Evolutionary conservation across 1,140 invertebrate species (phyloP).

Genomic region (Notospermus geniculatus): DNA sequence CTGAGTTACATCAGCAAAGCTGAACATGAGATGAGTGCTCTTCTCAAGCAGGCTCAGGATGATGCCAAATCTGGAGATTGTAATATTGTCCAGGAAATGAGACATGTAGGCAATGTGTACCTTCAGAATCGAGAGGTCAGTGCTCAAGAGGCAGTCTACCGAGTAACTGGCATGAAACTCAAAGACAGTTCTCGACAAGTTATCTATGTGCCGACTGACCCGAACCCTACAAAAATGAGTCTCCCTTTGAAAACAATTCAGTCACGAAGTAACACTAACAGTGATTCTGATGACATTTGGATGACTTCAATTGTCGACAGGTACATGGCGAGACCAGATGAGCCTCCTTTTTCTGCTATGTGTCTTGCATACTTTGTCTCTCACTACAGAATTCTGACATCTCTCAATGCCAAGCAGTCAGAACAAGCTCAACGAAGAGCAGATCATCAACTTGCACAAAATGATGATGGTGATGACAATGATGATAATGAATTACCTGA

Average conservation of each 20-base stretch:
- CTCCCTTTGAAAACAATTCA: neutral
- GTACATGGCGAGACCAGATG: constrained; percentile 15
- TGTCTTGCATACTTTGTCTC: constrained; percentile 25
- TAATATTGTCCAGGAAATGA: neutral
- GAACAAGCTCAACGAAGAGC: constrained; percentile 15
- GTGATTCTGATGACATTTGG: constrained; percentile 14
- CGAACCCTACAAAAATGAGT: neutral
- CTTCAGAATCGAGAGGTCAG: constrained; percentile 2
- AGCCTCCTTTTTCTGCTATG: constrained; percentile 14
- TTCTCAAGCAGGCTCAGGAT: neutral
- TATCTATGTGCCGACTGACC: neutral
- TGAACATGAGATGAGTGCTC: constrained; percentile 7
- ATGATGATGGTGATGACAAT: constrained; percentile 2
- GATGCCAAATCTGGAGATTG: neutral
- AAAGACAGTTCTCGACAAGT: neutral
- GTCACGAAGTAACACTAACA: neutral
- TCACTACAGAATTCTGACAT: constrained; percentile 16
- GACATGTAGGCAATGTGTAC: neutral
- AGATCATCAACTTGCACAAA: too few species aligned
- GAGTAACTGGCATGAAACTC: neutral
- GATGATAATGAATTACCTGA: neutral
- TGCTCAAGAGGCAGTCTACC: constrained; percentile 5
- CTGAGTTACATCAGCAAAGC: constrained; percentile 1
- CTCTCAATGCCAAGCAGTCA: neutral
- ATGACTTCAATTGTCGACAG: constrained; percentile 18